A percentile compares a stretch with the other conserved stretches of the same genome.
Conservation (phyloP, 2,888 invertebrate genomes). For the Meiosimyza platycephala region DNA sequence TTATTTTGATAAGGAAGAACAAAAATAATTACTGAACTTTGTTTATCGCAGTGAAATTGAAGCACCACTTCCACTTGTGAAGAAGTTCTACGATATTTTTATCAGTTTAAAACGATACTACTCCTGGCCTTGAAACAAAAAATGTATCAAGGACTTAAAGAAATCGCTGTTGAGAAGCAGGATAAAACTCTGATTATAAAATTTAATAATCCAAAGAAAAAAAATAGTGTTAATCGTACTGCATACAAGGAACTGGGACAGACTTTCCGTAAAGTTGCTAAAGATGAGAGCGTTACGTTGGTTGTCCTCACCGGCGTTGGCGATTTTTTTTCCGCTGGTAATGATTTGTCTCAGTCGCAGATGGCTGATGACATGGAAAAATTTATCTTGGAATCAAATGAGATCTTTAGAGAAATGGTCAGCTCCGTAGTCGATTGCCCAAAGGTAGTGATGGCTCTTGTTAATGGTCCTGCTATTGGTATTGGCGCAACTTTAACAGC, state of each 20-base stretch:
- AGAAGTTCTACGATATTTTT: too few species aligned
- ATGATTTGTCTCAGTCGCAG: conserved; percentile 49
- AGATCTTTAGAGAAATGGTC: conserved; percentile 73
- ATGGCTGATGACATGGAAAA: conserved; percentile 51
- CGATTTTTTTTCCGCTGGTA: conserved; percentile 61
- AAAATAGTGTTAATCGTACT: conserved; percentile 79
- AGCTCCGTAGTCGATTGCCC: conserved; percentile 85
- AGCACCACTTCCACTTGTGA: too few species aligned
- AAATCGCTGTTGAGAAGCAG: conserved; percentile 60
- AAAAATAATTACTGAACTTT: too few species aligned
- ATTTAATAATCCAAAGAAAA: conserved; percentile 81
- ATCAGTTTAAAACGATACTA: too few species aligned
- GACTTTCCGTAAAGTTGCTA: conserved; percentile 76
- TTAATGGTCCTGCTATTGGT: conserved; percentile 96
- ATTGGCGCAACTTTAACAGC: conserved; percentile 81
- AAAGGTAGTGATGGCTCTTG: conserved; percentile 86
- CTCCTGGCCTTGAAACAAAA: too few species aligned
- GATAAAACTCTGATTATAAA: conserved; percentile 72
- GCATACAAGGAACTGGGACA: conserved; percentile 77
- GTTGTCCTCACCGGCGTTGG: conserved; percentile 76
- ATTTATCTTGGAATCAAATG: conserved; percentile 55
- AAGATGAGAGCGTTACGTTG: conserved; percentile 74
- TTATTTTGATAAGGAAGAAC: too few species aligned
- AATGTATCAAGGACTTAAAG: conserved; percentile 54
- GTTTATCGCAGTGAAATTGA: too few species aligned